phyloP scores from a whole-genome alignment of 2,888 invertebrate species.

The Nephrocerus scutellatus region DNA sequence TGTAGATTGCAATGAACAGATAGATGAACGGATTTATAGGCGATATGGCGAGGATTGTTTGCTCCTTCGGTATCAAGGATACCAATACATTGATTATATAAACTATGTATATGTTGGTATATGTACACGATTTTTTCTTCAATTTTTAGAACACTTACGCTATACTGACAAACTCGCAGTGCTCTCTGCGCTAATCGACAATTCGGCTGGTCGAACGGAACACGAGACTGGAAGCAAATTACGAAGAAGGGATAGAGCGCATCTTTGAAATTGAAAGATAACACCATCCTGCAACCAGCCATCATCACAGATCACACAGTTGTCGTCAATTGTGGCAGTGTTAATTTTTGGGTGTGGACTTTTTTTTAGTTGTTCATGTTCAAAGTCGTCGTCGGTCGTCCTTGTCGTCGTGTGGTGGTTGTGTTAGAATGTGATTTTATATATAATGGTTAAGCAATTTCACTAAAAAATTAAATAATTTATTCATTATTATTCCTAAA shows the following conservation, averaged over 20 bases:
- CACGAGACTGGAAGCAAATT: conserved; percentile 22
- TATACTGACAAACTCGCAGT: neutral
- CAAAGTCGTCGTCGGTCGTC: conserved; percentile 22
- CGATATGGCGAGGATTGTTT: too few relatives aligned
- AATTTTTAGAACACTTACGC: neutral
- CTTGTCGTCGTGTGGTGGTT: conserved; percentile 16
- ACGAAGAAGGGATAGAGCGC: conserved; percentile 16
- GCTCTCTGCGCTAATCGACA: conserved; percentile 12
- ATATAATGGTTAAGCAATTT: conserved; percentile 2
- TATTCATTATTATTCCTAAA: too few relatives aligned
- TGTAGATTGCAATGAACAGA: too few relatives aligned
- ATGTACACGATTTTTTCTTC: too few relatives aligned
- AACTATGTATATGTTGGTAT: too few relatives aligned
- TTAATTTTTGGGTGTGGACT: conserved; percentile 41
- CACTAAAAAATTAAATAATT: conserved; percentile 9
- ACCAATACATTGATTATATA: too few relatives aligned
- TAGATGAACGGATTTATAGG: too few relatives aligned
- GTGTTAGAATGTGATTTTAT: neutral
- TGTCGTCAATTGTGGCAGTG: conserved; percentile 26
- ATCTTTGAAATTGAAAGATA: conserved; percentile 16
- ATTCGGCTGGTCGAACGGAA: conserved; percentile 25
- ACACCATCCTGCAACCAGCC: too few relatives aligned
- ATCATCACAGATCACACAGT: too few relatives aligned
- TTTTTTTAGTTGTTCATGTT: conserved; percentile 24
- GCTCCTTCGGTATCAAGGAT: too few relatives aligned